phyloP scores from a whole-genome alignment of 2,888 invertebrate genomes.

The Noctua pronuba region DNA sequence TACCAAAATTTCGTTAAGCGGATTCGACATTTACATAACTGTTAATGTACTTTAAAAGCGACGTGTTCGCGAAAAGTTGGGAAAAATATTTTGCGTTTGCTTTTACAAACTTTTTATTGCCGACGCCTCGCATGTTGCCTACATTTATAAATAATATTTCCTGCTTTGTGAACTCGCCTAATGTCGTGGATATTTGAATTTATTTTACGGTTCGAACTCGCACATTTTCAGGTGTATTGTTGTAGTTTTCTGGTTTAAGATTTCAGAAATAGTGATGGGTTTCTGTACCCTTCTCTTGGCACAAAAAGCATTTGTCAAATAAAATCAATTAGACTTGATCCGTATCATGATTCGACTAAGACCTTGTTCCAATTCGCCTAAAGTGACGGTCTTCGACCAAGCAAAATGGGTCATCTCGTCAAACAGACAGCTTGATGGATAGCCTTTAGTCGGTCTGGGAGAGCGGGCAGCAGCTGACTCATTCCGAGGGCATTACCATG shows the following conservation, averaged over 20 bases:
- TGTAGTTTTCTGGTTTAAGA: constrained; percentile 1
- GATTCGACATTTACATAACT: constrained; percentile 73
- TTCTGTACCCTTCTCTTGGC: neutral
- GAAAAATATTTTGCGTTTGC: constrained; percentile 71
- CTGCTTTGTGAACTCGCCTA: constrained; percentile 46
- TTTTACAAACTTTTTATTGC: constrained; percentile 71
- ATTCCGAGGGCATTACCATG: constrained; percentile 72
- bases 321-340: constrained; percentile 50
- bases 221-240: constrained; percentile 3
- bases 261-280: neutral
- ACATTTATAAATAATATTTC: constrained; percentile 63
- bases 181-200: constrained; percentile 44
- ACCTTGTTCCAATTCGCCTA: constrained; percentile 55
- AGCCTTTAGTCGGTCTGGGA: constrained; percentile 60
- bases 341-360: constrained; percentile 50
- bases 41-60: constrained; percentile 71
- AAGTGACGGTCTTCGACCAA: constrained; percentile 62
- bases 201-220: constrained; percentile 18
- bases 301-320: constrained; percentile 31
- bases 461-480: constrained; percentile 72
- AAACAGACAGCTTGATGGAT: constrained; percentile 78
- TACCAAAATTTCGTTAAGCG: constrained; percentile 68
- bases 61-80: constrained; percentile 67
- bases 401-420: constrained; percentile 72
- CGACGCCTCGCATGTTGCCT: constrained; percentile 60